Evolutionary conservation across 2,888 invertebrate genomes (phyloP).

Genomic region (Agrochola macilenta): DNA sequence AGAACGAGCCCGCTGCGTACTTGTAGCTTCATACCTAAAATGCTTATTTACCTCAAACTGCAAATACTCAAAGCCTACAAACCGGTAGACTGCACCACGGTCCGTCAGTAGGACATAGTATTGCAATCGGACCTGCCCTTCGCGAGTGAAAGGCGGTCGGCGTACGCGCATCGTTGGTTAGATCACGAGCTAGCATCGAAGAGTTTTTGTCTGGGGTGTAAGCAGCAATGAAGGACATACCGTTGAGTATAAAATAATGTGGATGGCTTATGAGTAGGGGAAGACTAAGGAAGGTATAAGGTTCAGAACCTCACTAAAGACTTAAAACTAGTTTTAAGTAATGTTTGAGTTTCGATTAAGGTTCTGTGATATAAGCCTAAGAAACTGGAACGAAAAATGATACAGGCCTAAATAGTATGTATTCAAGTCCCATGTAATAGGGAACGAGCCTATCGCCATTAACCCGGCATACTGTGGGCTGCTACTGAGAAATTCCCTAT

Average conservation of each 20-base stretch:
- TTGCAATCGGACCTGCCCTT: conserved; percentile 59
- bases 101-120: conserved; percentile 48
- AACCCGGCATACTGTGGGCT: not conserved
- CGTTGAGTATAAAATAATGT: not conserved
- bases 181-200: conserved; percentile 17
- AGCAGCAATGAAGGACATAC: not conserved
- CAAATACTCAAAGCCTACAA: not conserved
- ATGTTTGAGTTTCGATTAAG: no score
- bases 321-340: not conserved
- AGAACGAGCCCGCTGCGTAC: no score
- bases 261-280: not conserved
- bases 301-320: not conserved
- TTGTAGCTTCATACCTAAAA: no score
- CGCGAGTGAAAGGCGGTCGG: conserved; percentile 59
- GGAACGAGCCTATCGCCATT: not conserved
- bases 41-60: not conserved
- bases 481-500: not conserved
- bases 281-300: not conserved
- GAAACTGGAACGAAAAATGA: not conserved
- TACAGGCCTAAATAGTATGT: not conserved
- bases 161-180: conserved; percentile 51
- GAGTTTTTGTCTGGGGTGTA: not conserved
- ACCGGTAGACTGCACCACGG: conserved; percentile 23
- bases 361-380: not conserved
- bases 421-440: not conserved